phyloP scores from a whole-genome alignment of 2,888 invertebrate genomes.

The Carcina quercana region DNA sequence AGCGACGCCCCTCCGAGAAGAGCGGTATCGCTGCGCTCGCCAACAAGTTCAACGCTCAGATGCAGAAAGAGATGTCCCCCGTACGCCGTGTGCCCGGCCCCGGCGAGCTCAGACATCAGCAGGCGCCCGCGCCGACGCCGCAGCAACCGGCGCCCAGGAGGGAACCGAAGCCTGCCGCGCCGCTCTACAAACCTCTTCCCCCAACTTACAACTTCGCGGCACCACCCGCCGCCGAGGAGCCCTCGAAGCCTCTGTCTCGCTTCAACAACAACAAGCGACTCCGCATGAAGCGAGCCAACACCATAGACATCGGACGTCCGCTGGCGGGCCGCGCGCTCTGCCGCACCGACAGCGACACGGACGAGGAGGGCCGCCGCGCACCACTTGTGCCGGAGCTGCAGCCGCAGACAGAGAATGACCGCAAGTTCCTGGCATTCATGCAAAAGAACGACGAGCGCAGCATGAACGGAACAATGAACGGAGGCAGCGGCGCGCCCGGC shows the following conservation, averaged over 20 bases:
- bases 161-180: slow-evolving; percentile 21
- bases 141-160: slow-evolving; percentile 1
- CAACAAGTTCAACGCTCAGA: slow-evolving; percentile 50
- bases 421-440: slow-evolving; percentile 88
- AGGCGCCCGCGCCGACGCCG: slow-evolving; percentile 3
- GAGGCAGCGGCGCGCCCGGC: slow-evolving; percentile 28
- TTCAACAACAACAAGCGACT: slow-evolving; percentile 78
- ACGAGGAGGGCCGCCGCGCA: slow-evolving; percentile 48
- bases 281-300: slow-evolving; percentile 91
- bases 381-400: slow-evolving; percentile 79
- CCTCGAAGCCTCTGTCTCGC: slow-evolving; percentile 49
- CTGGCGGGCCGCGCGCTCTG: slow-evolving; percentile 74
- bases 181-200: slow-evolving; percentile 52
- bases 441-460: slow-evolving; percentile 80
- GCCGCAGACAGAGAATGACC: slow-evolving; percentile 90
- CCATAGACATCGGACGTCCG: slow-evolving; percentile 89
- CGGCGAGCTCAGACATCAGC: slow-evolving; percentile 14
- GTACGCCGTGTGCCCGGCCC: slow-evolving; percentile 16
- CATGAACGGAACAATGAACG: slow-evolving; percentile 14
- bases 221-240: slow-evolving; percentile 43
- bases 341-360: slow-evolving; percentile 63
- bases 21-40: slow-evolving; percentile 59
- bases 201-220: slow-evolving; percentile 62
- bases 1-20: slow-evolving; percentile 48
- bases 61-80: slow-evolving; percentile 29